A percentile compares a stretch with the other conserved stretches of the same genome.
Evolutionary conservation across 2,113 vertebrate species (phyloP).

Genomic region (Charina bottae): DNA sequence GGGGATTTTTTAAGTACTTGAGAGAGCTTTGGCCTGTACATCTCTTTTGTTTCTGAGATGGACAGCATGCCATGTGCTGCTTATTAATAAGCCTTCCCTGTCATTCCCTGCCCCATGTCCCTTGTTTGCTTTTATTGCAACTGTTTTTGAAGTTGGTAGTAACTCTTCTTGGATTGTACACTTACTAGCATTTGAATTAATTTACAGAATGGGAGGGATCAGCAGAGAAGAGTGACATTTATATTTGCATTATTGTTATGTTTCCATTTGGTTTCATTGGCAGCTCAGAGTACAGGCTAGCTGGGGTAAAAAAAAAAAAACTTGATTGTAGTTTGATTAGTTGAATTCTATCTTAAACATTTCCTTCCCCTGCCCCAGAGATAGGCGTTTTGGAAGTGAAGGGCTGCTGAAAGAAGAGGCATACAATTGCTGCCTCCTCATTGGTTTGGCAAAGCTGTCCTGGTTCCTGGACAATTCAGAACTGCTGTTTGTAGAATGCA

Average conservation of each 20-base stretch:
- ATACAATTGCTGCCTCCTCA: constrained; percentile 57
- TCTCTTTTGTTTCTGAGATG: constrained; percentile 55
- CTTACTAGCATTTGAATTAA: constrained; percentile 41
- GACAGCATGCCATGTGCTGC: constrained; percentile 35
- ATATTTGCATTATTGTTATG: neutral
- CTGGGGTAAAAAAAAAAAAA: neutral
- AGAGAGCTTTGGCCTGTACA: constrained; percentile 56
- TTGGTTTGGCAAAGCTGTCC: constrained; percentile 56
- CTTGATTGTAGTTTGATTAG: neutral
- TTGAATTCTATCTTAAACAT: constrained; percentile 36
- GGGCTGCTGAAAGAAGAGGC: constrained; percentile 41
- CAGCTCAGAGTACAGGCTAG: neutral
- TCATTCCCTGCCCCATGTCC: neutral
- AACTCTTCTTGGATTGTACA: constrained; percentile 44
- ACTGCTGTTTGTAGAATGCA: constrained; percentile 46
- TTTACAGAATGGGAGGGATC: constrained; percentile 27
- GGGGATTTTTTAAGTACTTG: constrained; percentile 52
- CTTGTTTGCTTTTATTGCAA: constrained; percentile 44
- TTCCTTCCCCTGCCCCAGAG: constrained; percentile 13
- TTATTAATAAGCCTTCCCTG: constrained; percentile 32
- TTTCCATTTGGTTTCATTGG: constrained; percentile 7
- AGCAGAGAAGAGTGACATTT: constrained; percentile 17
- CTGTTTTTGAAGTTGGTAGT: constrained; percentile 44
- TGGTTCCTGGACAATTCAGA: constrained; percentile 54
- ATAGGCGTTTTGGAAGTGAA: constrained; percentile 34